These are phyloP conservation scores for Hapalemur alaotrensis DNA, from an alignment of 2,797 vertebrate genomes.

Conservation along the genomic window DNA sequence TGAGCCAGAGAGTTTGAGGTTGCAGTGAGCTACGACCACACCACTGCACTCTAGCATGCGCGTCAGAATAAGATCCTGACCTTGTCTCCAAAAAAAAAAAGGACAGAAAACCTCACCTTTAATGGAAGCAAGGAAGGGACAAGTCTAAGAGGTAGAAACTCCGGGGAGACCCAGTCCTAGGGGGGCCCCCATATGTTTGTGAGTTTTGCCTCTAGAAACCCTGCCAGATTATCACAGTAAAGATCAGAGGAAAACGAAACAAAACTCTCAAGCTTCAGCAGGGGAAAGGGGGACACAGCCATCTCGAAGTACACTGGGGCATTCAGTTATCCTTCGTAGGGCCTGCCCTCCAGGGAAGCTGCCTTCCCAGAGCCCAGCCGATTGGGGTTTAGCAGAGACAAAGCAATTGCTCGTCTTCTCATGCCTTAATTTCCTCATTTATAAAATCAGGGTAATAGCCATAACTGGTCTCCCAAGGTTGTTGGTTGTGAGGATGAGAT, in stretches of 20 bases:
- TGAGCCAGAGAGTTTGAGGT: not conserved
- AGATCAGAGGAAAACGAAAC: not conserved
- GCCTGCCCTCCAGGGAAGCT: not conserved
- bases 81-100: not conserved
- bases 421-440: not conserved
- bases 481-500: not conserved
- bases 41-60: not conserved
- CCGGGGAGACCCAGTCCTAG: not conserved
- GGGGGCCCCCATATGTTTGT: not conserved
- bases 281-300: not conserved
- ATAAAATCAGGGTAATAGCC: not conserved
- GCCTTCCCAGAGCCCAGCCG: no score
- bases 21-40: not conserved
- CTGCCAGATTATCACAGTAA: not conserved
- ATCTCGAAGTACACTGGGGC: fast-evolving
- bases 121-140: not conserved
- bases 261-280: not conserved
- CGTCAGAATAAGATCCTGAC: not conserved
- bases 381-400: not conserved
- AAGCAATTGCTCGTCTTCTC: not conserved
- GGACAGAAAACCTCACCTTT: not conserved
- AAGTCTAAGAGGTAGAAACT: not conserved
- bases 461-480: not conserved
- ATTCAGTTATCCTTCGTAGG: not conserved
- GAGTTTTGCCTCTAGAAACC: not conserved